Evolutionary conservation across 2,797 vertebrate species (phyloP).

Genomic region (Sebastes jordani): DNA sequence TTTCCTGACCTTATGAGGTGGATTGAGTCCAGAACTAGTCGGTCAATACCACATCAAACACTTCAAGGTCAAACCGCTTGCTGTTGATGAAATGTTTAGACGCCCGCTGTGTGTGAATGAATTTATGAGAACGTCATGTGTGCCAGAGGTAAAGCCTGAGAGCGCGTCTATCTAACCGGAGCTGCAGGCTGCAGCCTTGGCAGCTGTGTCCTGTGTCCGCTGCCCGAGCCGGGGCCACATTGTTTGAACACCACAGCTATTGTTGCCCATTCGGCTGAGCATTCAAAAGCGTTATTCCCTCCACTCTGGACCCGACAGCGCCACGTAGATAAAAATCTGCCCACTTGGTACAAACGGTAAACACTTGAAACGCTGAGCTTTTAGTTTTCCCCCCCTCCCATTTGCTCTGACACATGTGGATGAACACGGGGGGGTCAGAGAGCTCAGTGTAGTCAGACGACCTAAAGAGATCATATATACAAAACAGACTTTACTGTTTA

Average conservation of each 20-base stretch:
- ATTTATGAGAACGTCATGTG: conserved; percentile 38
- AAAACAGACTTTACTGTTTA: conserved; percentile 25
- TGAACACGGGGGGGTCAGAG: conserved; percentile 9
- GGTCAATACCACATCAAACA: neutral
- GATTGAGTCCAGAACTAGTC: neutral
- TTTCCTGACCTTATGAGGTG: conserved; percentile 12
- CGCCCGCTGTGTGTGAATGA: neutral
- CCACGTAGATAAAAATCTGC: conserved; percentile 88
- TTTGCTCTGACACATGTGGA: conserved; percentile 64
- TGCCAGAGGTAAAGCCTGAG: conserved; percentile 57
- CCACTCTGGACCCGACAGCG: conserved; percentile 76
- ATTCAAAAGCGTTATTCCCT: conserved; percentile 84
- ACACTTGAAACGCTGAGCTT: conserved; percentile 85
- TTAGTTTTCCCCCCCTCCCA: conserved; percentile 64
- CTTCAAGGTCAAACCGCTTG: neutral
- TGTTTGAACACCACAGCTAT: conserved; percentile 80
- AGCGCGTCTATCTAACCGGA: conserved; percentile 1
- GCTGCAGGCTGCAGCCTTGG: conserved; percentile 55
- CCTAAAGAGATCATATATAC: conserved; percentile 34
- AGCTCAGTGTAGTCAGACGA: conserved; percentile 33
- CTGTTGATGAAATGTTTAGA: conserved; percentile 4
- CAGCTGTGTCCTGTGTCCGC: conserved; percentile 73
- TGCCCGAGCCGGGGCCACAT: conserved; percentile 65
- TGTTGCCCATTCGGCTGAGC: conserved; percentile 84
- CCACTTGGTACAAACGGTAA: conserved; percentile 83